Conservation (phyloP, 2,797 vertebrate species). For the Oreortyx pictus region DNA sequence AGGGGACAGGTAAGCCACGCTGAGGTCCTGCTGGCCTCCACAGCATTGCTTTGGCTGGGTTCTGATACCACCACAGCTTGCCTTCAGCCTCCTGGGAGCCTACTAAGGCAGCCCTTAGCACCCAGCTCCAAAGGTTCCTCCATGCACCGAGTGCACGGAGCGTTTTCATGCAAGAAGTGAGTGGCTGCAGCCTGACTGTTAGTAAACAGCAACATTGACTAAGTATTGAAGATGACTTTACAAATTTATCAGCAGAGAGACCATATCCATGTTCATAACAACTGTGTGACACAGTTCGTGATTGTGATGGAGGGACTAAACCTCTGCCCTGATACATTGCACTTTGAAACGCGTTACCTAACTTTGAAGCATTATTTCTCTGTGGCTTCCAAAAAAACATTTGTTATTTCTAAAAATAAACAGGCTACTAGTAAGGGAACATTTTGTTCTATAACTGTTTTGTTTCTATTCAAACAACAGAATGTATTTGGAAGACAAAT, state of each 20-base stretch:
- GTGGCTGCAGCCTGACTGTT: background rate
- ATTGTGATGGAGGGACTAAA: background rate
- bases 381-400: background rate
- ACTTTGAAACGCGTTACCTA: constrained; percentile 1
- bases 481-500: background rate
- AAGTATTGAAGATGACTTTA: background rate
- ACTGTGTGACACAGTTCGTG: background rate
- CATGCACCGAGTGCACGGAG: background rate
- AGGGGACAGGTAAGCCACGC: background rate
- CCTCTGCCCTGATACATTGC: background rate
- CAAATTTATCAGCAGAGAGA: background rate
- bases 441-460: background rate
- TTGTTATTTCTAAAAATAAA: constrained; percentile 7
- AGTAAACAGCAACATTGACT: background rate
- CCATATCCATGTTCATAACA: background rate
- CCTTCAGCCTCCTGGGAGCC: background rate
- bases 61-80: background rate
- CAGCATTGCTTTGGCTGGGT: background rate
- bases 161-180: background rate
- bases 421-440: background rate
- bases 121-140: background rate
- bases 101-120: background rate
- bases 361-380: constrained; percentile 19
- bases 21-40: background rate
- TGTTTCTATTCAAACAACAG: background rate